Evolutionary conservation across 2,888 invertebrate species (phyloP).

Genomic region (Colostygia pectinataria): DNA sequence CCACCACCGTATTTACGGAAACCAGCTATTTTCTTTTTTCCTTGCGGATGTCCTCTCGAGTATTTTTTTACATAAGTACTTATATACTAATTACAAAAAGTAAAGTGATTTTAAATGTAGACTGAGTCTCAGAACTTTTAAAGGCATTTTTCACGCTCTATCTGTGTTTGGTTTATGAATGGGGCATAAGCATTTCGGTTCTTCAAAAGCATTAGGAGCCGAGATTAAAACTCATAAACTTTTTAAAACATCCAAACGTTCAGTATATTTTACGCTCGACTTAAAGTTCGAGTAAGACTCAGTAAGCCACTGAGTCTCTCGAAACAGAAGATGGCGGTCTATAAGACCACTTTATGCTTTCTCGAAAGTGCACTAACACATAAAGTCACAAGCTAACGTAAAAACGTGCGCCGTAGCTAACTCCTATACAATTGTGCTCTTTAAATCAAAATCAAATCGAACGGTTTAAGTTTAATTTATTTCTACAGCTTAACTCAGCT

Average conservation of each 20-base stretch:
- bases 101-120: slow-evolving; percentile 9
- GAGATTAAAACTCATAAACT: slow-evolving; percentile 8
- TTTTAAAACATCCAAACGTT: slow-evolving; percentile 9
- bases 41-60: slow-evolving; percentile 24
- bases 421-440: slow-evolving; percentile 23
- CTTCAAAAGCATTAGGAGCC: slow-evolving; percentile 7
- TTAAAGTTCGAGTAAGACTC: slow-evolving; percentile 42
- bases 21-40: slow-evolving; percentile 33
- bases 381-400: slow-evolving; percentile 55
- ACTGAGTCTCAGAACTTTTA: slow-evolving; percentile 17
- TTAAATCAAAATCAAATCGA: slow-evolving; percentile 13
- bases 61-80: slow-evolving; percentile 30
- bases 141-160: slow-evolving; percentile 19
- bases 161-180: slow-evolving; percentile 24
- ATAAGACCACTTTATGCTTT: slow-evolving; percentile 58
- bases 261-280: slow-evolving; percentile 32
- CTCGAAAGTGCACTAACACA: slow-evolving; percentile 59
- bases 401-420: slow-evolving; percentile 31
- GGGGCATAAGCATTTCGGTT: slow-evolving; percentile 9
- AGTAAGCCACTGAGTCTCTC: slow-evolving; percentile 50
- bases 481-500: too few species aligned
- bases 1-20: slow-evolving; percentile 36
- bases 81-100: slow-evolving; percentile 26
- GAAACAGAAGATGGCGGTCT: slow-evolving; percentile 51
- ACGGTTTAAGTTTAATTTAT: too few species aligned